These are phyloP conservation scores for Aphidius colemani DNA, from an alignment of 2,888 invertebrate species.

Conservation along the genomic window DNA sequence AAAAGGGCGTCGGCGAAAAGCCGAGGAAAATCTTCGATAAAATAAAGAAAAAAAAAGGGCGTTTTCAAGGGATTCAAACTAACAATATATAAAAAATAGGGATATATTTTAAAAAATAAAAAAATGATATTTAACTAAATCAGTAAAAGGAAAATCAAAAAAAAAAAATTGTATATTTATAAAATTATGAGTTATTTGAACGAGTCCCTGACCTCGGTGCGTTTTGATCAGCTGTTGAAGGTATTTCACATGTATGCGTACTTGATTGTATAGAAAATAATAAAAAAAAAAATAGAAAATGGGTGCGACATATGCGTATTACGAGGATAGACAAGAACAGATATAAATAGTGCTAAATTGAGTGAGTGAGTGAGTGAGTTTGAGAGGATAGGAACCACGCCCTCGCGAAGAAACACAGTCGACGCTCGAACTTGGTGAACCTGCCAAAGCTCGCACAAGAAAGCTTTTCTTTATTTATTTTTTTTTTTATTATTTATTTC, in stretches of 20 bases:
- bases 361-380: no score
- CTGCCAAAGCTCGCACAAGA: slow-evolving; percentile 18
- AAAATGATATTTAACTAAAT: neutral
- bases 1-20: no score
- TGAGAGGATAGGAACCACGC: slow-evolving; percentile 48
- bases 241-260: neutral
- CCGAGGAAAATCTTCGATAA: no score
- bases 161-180: neutral
- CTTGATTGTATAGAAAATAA: neutral
- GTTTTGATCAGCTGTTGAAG: slow-evolving; percentile 20
- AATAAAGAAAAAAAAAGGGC: no score
- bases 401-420: slow-evolving; percentile 47
- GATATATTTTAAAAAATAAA: neutral
- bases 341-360: no score
- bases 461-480: no score
- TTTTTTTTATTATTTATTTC: no score
- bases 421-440: slow-evolving; percentile 34
- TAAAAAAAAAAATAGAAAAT: no score
- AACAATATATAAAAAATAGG: neutral
- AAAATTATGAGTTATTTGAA: no score
- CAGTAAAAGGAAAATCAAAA: neutral
- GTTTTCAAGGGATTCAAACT: no score
- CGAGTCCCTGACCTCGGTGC: slow-evolving; percentile 31
- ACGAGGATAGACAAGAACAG: no score
- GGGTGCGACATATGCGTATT: no score